phyloP scores from a whole-genome alignment of 2,888 invertebrate species.

The Hirtodrosophila cameraria region DNA sequence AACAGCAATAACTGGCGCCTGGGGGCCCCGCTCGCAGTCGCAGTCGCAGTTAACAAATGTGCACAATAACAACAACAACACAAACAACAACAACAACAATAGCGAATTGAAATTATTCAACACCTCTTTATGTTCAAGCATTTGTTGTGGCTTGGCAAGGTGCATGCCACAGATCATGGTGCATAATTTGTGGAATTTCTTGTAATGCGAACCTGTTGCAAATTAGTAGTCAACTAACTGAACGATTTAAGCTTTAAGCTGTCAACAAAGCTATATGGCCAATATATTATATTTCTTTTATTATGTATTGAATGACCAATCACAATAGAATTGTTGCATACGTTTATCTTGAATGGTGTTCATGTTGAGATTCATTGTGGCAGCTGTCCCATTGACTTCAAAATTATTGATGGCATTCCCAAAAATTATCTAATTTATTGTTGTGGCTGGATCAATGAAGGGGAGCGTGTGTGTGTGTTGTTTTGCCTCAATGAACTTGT shows the following conservation, averaged over 20 bases:
- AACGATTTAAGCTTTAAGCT: neutral
- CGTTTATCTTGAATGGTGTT: neutral
- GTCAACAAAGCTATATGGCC: neutral
- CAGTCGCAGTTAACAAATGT: conserved; percentile 11
- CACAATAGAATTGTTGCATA: conserved; percentile 13
- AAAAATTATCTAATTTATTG: conserved; percentile 63
- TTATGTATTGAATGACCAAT: neutral
- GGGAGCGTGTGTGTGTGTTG: conserved; percentile 13
- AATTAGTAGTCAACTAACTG: neutral
- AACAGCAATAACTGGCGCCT: conserved; percentile 13
- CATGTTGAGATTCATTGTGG: conserved; percentile 18
- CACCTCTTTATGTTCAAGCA: conserved; percentile 41
- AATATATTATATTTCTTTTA: conserved; percentile 11
- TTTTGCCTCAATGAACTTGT: conserved; percentile 54
- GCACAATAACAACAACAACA: conserved; percentile 14
- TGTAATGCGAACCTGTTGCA: neutral
- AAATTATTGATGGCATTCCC: conserved; percentile 32
- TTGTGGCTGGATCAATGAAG: conserved; percentile 1
- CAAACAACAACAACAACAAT: conserved; percentile 7
- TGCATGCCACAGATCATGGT: conserved; percentile 40
- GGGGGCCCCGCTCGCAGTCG: conserved; percentile 3
- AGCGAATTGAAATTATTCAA: conserved; percentile 54
- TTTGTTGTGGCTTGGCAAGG: conserved; percentile 13
- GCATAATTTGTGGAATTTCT: conserved; percentile 2
- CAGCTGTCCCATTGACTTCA: conserved; percentile 24